phyloP scores from a whole-genome alignment of 2,888 invertebrate species.

The Cancer borealis region DNA sequence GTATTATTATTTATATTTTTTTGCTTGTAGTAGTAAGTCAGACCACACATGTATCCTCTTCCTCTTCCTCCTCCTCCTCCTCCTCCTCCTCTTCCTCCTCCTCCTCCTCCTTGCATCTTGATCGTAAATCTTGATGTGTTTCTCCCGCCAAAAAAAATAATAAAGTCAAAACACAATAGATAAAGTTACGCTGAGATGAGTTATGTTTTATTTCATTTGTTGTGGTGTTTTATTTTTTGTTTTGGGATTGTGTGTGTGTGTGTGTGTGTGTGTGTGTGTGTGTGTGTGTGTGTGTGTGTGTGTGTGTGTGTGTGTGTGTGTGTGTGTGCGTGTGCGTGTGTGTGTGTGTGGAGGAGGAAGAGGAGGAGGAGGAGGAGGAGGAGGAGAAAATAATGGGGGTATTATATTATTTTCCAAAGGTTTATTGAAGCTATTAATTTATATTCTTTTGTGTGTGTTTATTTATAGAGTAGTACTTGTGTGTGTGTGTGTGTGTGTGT shows the following conservation, averaged over 20 bases:
- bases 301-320: too few relatives aligned
- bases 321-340: too few relatives aligned
- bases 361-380: not conserved
- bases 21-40: not conserved
- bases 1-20: not conserved
- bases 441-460: too few relatives aligned
- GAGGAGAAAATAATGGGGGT: not conserved
- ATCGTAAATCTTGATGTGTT: not conserved
- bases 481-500: too few relatives aligned
- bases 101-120: not conserved
- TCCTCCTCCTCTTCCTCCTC: not conserved
- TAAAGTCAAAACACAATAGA: slow-evolving; percentile 4
- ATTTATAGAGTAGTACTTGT: too few relatives aligned
- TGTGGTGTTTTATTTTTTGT: not conserved
- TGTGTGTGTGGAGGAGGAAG: not conserved
- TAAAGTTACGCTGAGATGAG: not conserved
- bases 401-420: not conserved
- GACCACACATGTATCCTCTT: not conserved
- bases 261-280: too few relatives aligned
- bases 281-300: too few relatives aligned
- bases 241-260: too few relatives aligned
- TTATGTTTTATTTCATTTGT: slow-evolving; percentile 5
- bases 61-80: not conserved
- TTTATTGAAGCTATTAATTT: not conserved
- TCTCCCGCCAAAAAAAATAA: not conserved